Base-by-base conservation (phyloP, 2,797 vertebrate species). In the Eulemur coronatus region DNA sequence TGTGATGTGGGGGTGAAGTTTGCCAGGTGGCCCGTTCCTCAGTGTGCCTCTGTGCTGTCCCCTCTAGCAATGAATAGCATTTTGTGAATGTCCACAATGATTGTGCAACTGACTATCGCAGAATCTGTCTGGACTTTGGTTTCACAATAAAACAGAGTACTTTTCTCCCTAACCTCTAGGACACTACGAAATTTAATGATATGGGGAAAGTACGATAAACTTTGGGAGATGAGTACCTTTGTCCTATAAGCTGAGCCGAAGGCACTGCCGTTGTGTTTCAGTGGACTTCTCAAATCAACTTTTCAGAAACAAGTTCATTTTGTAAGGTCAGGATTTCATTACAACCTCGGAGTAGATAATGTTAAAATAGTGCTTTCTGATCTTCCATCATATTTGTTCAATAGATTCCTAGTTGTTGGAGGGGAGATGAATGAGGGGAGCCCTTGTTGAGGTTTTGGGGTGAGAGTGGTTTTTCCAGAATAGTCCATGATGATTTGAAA, bases 401-500 rank as follows among this genome's bases (percentile, higher is more conserved):
- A 52, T 76, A 76, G 43, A 76, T 46, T 89, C 55, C 79, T 94
- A 46, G n/a, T 69, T 91, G 26, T 59, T 55, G 10, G 43, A 81
- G 43, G 28, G 48, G n/a, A 70, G 4, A 81, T 33, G 5, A 81
- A 92, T n/a, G 14, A 78, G 12, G 57, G 69, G 26, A 80, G 26
- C 17, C 15, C 59, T 73, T 59, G n/a, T 52, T 94, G 35, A 95
- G 46, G 48, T 91, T 79, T 75, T 63, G 7, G 87, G n/a, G 8
- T 61, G 3, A 81, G 33, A 22, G 22, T 76, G 9, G 0, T 67
- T 85, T 73, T 89, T 48, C 46, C 48, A 91, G 38, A 72, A 52
- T 81, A 73, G 89, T 88, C 35, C 43, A 84, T 41, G 26, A 91
- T 67, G 70, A 81, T 48, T 52, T 84, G 67, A 93, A 84, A 90